Conservation (phyloP, 1,140 invertebrate species). For the Amphibalanus amphitrite region DNA sequence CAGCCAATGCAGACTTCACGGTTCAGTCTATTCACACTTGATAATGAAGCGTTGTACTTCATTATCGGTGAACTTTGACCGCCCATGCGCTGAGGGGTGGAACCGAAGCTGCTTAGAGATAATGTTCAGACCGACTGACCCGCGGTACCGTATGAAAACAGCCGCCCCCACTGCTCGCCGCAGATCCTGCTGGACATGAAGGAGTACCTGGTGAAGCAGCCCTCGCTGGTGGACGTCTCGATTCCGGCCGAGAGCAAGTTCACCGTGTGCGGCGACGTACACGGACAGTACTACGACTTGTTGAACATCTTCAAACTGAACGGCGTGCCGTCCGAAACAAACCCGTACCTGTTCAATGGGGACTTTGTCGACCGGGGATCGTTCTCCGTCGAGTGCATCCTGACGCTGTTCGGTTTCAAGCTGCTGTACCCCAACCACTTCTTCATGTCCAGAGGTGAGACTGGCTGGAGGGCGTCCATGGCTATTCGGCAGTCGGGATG, state of each 20-base stretch:
- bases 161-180: slow-evolving; percentile 20
- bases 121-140: neutral
- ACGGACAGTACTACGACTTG: slow-evolving; percentile 97
- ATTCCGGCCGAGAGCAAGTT: slow-evolving; percentile 82
- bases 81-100: neutral
- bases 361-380: slow-evolving; percentile 99
- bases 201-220: slow-evolving; percentile 59
- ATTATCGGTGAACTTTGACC: slow-evolving; percentile 2
- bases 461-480: neutral
- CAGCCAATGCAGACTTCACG: too few relatives aligned
- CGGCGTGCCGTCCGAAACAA: slow-evolving; percentile 79
- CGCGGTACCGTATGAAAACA: neutral
- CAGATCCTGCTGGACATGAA: slow-evolving; percentile 87
- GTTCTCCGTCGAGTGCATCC: slow-evolving; percentile 98
- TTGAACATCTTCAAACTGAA: slow-evolving; percentile 97
- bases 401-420: slow-evolving; percentile 93
- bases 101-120: neutral
- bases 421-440: slow-evolving; percentile 93
- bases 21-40: too few relatives aligned
- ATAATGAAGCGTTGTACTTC: slow-evolving; percentile 6
- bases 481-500: neutral
- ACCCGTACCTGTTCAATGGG: slow-evolving; percentile 96
- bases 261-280: slow-evolving; percentile 98
- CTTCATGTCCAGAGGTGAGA: slow-evolving; percentile 88
- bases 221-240: slow-evolving; percentile 74